These are phyloP conservation scores for Deilephila elpenor DNA, from an alignment of 2,888 invertebrate species.

Conservation along the genomic window DNA sequence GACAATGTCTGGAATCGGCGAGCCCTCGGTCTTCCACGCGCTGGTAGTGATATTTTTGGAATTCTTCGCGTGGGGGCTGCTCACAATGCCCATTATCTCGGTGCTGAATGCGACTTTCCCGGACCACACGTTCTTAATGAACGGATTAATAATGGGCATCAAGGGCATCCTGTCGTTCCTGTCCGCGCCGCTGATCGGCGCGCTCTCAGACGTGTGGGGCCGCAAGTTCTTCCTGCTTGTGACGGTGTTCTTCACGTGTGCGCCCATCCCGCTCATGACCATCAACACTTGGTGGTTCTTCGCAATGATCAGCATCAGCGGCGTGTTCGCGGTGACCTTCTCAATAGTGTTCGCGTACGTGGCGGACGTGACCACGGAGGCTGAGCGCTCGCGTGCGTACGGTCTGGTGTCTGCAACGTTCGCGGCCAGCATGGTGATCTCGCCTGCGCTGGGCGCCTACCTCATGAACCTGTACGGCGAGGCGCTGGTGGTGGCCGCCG, in stretches of 20 bases:
- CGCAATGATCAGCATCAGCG: conserved; percentile 99
- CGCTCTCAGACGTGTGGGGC: conserved; percentile 99
- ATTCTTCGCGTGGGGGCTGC: conserved; percentile 99
- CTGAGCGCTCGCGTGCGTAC: conserved; percentile 97
- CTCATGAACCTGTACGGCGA: conserved; percentile 93
- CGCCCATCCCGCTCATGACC: conserved; percentile 99
- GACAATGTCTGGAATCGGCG: conserved; percentile 94
- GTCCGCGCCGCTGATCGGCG: conserved; percentile 98
- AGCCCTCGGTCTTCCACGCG: conserved; percentile 99
- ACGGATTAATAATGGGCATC: conserved; percentile 99
- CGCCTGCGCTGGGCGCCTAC: conserved; percentile 97
- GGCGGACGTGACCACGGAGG: conserved; percentile 99
- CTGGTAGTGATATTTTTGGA: conserved; percentile 99
- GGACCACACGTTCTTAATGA: conserved; percentile 99
- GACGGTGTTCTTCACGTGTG: conserved; percentile 99
- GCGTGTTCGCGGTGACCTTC: conserved; percentile 99
- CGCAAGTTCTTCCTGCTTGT: conserved; percentile 98
- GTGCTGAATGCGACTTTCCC: conserved; percentile 99
- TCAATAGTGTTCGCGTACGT: conserved; percentile 99
- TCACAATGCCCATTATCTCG: conserved; percentile 98
- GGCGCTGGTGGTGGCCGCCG: conserved; percentile 95
- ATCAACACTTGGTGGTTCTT: conserved; percentile 99
- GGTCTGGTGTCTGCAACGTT: conserved; percentile 99
- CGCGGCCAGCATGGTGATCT: conserved; percentile 99
- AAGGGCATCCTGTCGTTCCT: conserved; percentile 99